Conservation (phyloP, 2,797 vertebrate species). For the Poecilia velifera region DNA sequence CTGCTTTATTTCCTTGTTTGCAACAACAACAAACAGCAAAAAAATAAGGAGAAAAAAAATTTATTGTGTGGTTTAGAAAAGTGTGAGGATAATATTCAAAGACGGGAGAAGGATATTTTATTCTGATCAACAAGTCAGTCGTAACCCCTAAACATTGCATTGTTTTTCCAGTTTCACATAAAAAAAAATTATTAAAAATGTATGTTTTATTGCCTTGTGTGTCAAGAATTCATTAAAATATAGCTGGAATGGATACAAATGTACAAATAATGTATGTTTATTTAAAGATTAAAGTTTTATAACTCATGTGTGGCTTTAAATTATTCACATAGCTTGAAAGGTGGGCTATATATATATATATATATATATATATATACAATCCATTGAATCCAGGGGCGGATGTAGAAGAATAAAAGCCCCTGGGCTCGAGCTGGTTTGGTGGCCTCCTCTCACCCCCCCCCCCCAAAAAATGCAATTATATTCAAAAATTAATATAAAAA, state of each 20-base stretch:
- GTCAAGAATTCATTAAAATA: too few species aligned
- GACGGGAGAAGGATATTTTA: constrained; percentile 8
- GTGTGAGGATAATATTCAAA: not conserved
- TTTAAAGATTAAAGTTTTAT: not conserved
- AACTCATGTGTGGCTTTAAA: not conserved
- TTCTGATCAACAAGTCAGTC: not conserved
- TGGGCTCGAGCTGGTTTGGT: too few species aligned
- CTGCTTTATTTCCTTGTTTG: constrained; percentile 15
- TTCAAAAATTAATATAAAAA: too few species aligned
- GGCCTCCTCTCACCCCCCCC: too few species aligned
- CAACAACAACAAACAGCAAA: not conserved
- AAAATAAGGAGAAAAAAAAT: not conserved
- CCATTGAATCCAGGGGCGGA: too few species aligned
- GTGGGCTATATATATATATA: not conserved
- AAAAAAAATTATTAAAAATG: not conserved
- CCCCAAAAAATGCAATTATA: too few species aligned
- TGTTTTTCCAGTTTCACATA: not conserved
- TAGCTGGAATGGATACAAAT: not conserved
- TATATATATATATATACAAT: not conserved
- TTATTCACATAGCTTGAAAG: not conserved
- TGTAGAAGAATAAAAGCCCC: too few species aligned
- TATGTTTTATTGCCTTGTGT: not conserved
- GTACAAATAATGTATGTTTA: not conserved
- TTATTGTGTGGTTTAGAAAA: not conserved
- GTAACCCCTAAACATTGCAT: not conserved